A percentile compares a stretch with the other conserved stretches of the same genome.
Conservation (phyloP, 2,113 vertebrate species). For the Pseudorasbora parva region DNA sequence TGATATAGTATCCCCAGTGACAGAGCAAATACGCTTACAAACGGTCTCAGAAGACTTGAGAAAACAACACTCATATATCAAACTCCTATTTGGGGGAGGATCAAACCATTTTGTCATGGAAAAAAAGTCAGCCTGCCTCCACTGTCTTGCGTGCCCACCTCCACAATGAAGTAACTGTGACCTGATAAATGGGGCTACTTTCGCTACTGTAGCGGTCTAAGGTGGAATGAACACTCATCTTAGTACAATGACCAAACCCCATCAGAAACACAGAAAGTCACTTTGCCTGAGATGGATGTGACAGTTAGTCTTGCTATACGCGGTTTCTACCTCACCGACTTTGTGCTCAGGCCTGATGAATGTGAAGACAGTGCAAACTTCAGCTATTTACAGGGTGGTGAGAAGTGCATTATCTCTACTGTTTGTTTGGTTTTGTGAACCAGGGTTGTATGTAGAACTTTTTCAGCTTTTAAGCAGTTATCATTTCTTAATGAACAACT, state of each 20-base stretch:
- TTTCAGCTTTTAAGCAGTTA: too few species aligned
- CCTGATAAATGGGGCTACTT: slow-evolving; percentile 71
- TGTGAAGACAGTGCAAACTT: neutral
- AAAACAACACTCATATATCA: slow-evolving; percentile 53
- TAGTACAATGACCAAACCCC: slow-evolving; percentile 62
- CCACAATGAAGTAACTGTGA: slow-evolving; percentile 21
- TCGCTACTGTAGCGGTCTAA: slow-evolving; percentile 54
- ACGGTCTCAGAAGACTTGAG: slow-evolving; percentile 46
- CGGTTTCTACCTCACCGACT: slow-evolving; percentile 71
- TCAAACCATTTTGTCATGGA: slow-evolving; percentile 56
- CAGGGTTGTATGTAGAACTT: neutral
- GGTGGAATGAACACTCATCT: slow-evolving; percentile 77
- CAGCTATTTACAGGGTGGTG: neutral
- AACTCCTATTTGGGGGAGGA: slow-evolving; percentile 47
- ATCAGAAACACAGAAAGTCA: slow-evolving; percentile 54
- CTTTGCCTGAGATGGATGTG: slow-evolving; percentile 63
- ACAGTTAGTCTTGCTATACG: slow-evolving; percentile 60
- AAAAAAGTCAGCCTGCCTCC: slow-evolving; percentile 49
- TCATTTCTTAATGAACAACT: too few species aligned
- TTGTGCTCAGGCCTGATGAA: slow-evolving; percentile 15
- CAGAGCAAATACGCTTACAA: slow-evolving; percentile 23
- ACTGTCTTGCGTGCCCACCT: slow-evolving; percentile 50
- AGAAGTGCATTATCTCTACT: neutral
- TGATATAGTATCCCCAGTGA: slow-evolving; percentile 41
- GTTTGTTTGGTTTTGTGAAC: neutral